A percentile compares a stretch with the other conserved stretches of the same genome.
These are phyloP conservation scores for Oncopodura yosiiana DNA, from an alignment of 1,140 invertebrate genomes.

Conservation along the genomic window DNA sequence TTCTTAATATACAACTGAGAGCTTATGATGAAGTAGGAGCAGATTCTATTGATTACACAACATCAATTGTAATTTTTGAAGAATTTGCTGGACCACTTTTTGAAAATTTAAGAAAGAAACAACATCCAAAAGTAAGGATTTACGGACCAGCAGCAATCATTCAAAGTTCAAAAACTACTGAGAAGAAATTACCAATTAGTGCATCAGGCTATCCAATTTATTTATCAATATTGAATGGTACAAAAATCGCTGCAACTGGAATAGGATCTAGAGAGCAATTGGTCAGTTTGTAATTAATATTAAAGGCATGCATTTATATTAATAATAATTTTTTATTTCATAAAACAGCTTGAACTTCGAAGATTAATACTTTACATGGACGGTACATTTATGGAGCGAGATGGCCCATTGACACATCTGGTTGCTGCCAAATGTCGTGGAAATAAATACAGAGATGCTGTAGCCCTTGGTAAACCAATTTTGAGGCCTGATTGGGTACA, in stretches of 20 bases:
- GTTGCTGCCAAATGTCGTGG: constrained; percentile 76
- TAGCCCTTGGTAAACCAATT: constrained; percentile 76
- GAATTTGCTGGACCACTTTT: constrained; percentile 30
- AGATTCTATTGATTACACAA: neutral
- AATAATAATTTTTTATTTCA: constrained; percentile 1
- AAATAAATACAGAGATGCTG: constrained; percentile 76
- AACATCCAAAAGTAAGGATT: constrained; percentile 17
- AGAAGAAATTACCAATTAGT: constrained; percentile 11
- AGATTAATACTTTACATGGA: constrained; percentile 31
- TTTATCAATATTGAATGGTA: constrained; percentile 17
- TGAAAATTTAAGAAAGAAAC: constrained; percentile 18
- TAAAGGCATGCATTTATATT: neutral
- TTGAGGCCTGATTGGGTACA: constrained; percentile 79
- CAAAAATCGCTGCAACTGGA: constrained; percentile 25
- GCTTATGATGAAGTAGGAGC: neutral
- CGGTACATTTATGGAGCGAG: constrained; percentile 27
- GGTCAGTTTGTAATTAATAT: constrained; percentile 11
- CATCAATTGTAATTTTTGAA: constrained; percentile 24
- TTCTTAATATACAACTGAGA: neutral
- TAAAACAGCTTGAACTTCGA: constrained; percentile 28
- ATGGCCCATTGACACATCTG: constrained; percentile 63
- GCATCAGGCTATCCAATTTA: constrained; percentile 29
- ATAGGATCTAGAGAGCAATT: constrained; percentile 26
- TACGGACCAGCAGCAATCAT: constrained; percentile 27
- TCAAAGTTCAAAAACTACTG: constrained; percentile 1